Evolutionary conservation across 2,113 vertebrate species (phyloP).

Genomic region (Corythornis vintsioides): DNA sequence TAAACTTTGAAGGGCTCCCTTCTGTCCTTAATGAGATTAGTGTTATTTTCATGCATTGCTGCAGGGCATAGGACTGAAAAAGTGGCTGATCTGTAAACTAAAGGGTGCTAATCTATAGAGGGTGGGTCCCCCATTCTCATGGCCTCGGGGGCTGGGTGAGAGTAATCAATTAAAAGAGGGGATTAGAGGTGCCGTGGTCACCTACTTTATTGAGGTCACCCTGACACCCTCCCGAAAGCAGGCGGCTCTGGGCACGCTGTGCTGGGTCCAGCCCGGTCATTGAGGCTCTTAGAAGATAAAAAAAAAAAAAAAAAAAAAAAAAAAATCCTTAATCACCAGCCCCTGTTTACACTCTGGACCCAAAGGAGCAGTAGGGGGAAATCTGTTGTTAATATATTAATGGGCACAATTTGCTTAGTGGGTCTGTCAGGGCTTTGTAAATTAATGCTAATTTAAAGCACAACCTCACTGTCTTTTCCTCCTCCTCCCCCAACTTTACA

Average conservation of each 20-base stretch:
- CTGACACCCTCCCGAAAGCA: conserved; percentile 4
- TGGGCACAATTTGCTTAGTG: conserved; percentile 41
- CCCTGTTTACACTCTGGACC: background rate
- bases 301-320: background rate
- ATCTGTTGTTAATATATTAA: conserved; percentile 55
- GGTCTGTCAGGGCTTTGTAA: conserved; percentile 43
- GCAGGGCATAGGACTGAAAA: conserved; percentile 61
- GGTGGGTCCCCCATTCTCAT: conserved; percentile 53
- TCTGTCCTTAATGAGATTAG: conserved; percentile 77
- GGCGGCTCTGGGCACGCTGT: background rate
- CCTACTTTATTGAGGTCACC: conserved; percentile 47
- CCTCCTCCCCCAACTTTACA: background rate
- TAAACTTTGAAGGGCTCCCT: conserved; percentile 73
- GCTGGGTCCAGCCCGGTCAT: background rate
- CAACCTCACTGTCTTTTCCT: background rate
- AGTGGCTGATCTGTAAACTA: conserved; percentile 71
- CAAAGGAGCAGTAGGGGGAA: conserved; percentile 30
- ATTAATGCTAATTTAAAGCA: conserved; percentile 57
- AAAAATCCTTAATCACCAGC: conserved; percentile 9
- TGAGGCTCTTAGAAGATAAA: background rate
- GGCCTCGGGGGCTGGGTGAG: conserved; percentile 51
- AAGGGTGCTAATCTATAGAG: conserved; percentile 74
- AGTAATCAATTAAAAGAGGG: conserved; percentile 70
- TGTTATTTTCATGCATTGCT: conserved; percentile 72
- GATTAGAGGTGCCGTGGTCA: conserved; percentile 69